A percentile compares a stretch with the other conserved stretches of the same genome.
phyloP scores from a whole-genome alignment of 2,888 invertebrate genomes.

The Fissipunctia ypsillon region DNA sequence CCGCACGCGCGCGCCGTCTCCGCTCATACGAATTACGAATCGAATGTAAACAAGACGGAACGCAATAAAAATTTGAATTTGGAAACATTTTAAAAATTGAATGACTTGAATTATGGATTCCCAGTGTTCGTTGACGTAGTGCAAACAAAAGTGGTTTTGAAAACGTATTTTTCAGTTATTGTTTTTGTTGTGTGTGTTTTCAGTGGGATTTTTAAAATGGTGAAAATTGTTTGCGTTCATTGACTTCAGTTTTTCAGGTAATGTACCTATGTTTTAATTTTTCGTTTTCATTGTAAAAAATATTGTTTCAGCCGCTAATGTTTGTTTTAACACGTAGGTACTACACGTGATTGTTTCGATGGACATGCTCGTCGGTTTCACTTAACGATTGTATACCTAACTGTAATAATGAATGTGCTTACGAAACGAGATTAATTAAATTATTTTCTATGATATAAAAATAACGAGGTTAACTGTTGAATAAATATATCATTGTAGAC shows the following conservation, averaged over 20 bases:
- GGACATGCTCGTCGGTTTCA: neutral
- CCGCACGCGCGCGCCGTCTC: constrained; percentile 65
- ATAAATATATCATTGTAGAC: constrained; percentile 6
- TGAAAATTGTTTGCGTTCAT: constrained; percentile 64
- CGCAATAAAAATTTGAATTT: constrained; percentile 32
- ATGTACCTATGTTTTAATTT: constrained; percentile 16
- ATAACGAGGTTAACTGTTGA: constrained; percentile 15
- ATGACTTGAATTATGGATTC: constrained; percentile 20
- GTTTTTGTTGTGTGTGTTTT: constrained; percentile 56
- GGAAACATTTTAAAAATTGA: constrained; percentile 21
- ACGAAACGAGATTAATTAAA: constrained; percentile 20
- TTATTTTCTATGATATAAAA: constrained; percentile 2
- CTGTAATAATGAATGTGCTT: neutral
- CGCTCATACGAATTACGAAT: constrained; percentile 66
- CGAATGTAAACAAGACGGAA: constrained; percentile 79
- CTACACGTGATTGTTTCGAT: constrained; percentile 1
- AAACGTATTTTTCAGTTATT: constrained; percentile 32
- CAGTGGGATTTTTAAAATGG: constrained; percentile 68
- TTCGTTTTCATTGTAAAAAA: neutral
- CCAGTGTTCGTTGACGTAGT: constrained; percentile 44
- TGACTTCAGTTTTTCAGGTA: constrained; percentile 77
- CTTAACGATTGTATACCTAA: neutral
- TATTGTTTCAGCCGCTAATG: neutral
- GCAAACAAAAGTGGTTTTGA: constrained; percentile 49
- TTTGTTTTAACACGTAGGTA: constrained; percentile 9